A percentile compares a stretch with the other conserved stretches of the same genome.
phyloP scores from a whole-genome alignment of 2,113 vertebrate genomes.

The Heloderma charlesbogerti region DNA sequence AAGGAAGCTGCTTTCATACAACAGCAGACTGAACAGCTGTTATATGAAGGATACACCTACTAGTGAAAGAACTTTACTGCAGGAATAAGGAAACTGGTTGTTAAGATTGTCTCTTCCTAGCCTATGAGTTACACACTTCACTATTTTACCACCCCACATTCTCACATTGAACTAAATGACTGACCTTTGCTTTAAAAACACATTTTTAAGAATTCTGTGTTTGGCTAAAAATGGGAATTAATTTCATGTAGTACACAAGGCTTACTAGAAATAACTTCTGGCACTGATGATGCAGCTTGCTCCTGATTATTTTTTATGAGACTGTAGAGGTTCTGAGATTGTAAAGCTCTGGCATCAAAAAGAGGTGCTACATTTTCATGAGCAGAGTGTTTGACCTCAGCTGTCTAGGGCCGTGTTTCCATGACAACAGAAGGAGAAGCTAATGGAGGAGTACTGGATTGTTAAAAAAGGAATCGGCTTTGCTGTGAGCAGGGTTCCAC shows the following conservation, averaged over 20 bases:
- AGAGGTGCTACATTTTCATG: conserved; percentile 27
- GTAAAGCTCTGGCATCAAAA: conserved; percentile 36
- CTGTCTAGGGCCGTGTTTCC: no score
- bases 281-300: conserved; percentile 65
- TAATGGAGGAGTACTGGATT: no score
- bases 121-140: background rate
- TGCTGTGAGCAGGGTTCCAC: no score
- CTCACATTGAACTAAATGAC: background rate
- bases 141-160: background rate
- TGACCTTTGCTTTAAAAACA: conserved; percentile 26
- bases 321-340: conserved; percentile 57
- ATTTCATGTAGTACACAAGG: conserved; percentile 43
- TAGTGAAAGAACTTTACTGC: background rate
- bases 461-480: no score
- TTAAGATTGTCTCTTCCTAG: background rate
- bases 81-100: background rate
- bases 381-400: conserved; percentile 13
- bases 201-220: background rate
- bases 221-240: conserved; percentile 32
- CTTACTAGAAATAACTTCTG: conserved; percentile 42
- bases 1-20: background rate
- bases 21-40: background rate
- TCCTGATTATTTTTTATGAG: conserved; percentile 70
- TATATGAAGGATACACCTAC: background rate
- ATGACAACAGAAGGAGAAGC: no score